Percentiles rank a stretch among this genome's conserved stretches.
phyloP scores from a whole-genome alignment of 2,113 vertebrate genomes.

The Phycodurus eques region DNA sequence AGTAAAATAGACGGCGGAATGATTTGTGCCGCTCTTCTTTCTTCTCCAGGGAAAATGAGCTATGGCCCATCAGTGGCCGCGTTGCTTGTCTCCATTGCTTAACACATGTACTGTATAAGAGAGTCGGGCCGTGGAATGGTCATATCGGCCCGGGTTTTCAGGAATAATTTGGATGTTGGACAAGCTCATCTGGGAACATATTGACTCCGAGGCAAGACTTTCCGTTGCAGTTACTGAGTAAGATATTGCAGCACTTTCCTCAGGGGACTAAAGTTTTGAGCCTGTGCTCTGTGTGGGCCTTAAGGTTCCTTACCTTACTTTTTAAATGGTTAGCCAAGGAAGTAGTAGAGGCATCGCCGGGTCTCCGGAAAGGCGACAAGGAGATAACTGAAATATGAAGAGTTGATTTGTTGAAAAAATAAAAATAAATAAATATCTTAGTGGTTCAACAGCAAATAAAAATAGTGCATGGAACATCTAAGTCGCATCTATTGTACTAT shows the following conservation, averaged over 20 bases:
- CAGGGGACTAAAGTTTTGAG: conserved; percentile 7
- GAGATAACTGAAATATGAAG: neutral
- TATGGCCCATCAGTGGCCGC: neutral
- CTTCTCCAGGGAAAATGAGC: neutral
- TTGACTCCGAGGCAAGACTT: neutral
- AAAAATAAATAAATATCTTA: neutral
- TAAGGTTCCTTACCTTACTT: neutral
- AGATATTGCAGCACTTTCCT: conserved; percentile 7
- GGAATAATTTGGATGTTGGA: conserved; percentile 13
- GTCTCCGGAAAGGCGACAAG: neutral
- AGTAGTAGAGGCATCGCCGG: neutral
- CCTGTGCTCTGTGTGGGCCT: conserved; percentile 1
- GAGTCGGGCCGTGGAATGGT: neutral
- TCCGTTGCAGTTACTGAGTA: neutral
- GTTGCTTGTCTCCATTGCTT: neutral
- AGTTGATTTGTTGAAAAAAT: neutral
- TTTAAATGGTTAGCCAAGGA: neutral
- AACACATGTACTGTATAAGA: neutral
- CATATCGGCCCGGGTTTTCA: neutral
- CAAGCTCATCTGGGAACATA: conserved; percentile 1
- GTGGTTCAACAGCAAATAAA: neutral
- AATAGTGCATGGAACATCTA: neutral
- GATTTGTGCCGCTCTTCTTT: neutral
- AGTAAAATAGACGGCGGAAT: neutral
- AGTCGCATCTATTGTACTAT: neutral